phyloP scores from a whole-genome alignment of 2,888 invertebrate species.

The Eledone cirrhosa region DNA sequence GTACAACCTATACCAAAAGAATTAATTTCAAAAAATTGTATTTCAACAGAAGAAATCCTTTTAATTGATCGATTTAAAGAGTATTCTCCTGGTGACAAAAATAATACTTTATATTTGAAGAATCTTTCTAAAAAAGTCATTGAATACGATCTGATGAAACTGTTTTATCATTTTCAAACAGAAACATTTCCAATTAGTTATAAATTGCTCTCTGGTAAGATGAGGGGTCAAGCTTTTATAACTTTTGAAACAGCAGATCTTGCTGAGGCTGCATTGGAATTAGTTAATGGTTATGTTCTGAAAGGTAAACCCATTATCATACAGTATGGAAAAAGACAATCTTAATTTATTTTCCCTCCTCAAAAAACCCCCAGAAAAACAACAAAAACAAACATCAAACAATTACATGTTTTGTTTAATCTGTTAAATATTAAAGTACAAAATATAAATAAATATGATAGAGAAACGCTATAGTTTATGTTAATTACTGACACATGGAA shows the following conservation, averaged over 20 bases:
- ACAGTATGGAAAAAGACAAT: constrained; percentile 52
- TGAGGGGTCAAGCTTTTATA: constrained; percentile 64
- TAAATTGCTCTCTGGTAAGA: constrained; percentile 56
- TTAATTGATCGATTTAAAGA: constrained; percentile 53
- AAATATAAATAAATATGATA: too few relatives aligned
- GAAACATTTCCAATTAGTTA: constrained; percentile 37
- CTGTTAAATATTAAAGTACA: too few relatives aligned
- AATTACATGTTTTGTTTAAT: too few relatives aligned
- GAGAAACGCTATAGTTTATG: too few relatives aligned
- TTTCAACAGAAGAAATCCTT: constrained; percentile 51
- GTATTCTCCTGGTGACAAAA: constrained; percentile 52
- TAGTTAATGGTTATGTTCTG: constrained; percentile 59
- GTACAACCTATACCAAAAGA: constrained; percentile 30
- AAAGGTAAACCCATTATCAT: constrained; percentile 60
- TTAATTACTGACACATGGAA: too few relatives aligned
- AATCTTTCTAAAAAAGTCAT: constrained; percentile 54
- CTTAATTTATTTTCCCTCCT: too few relatives aligned
- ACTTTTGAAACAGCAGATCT: constrained; percentile 48
- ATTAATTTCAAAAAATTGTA: constrained; percentile 47
- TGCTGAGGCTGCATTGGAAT: constrained; percentile 45
- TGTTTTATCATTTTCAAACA: constrained; percentile 56
- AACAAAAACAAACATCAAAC: too few relatives aligned
- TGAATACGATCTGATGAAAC: constrained; percentile 53
- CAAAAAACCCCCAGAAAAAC: too few relatives aligned
- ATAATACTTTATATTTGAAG: constrained; percentile 61